Evolutionary conservation across 2,888 invertebrate species (phyloP).

Genomic region (Hydrotaea diabolus): DNA sequence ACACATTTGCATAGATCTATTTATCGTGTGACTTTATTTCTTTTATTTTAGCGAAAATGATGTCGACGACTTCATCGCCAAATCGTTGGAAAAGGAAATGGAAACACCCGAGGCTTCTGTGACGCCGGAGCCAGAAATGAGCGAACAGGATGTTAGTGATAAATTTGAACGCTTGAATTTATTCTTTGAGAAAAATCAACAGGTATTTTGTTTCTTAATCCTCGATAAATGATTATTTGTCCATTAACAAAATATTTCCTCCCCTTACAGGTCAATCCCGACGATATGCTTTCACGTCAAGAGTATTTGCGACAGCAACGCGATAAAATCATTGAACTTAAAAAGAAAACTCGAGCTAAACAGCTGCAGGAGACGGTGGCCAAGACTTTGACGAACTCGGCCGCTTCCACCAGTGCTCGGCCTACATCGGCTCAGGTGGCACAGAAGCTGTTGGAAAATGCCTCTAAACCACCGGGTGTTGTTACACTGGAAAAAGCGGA

Average conservation of each 20-base stretch:
- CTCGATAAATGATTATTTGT: neutral
- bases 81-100: slow-evolving; percentile 75
- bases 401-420: slow-evolving; percentile 75
- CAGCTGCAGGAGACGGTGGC: slow-evolving; percentile 86
- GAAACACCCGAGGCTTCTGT: slow-evolving; percentile 75
- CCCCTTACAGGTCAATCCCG: slow-evolving; percentile 80
- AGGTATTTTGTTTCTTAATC: slow-evolving; percentile 60
- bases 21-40: neutral
- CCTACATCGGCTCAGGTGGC: slow-evolving; percentile 90
- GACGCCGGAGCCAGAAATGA: slow-evolving; percentile 74
- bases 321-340: slow-evolving; percentile 93
- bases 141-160: slow-evolving; percentile 72
- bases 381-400: slow-evolving; percentile 75
- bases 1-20: too few relatives aligned
- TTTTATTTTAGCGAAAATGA: slow-evolving; percentile 71
- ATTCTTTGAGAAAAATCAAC: slow-evolving; percentile 78
- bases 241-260: neutral
- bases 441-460: slow-evolving; percentile 84
- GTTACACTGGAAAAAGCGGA: slow-evolving; percentile 56
- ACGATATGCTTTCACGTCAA: slow-evolving; percentile 89
- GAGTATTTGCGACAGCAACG: slow-evolving; percentile 93
- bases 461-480: slow-evolving; percentile 74
- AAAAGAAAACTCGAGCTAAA: slow-evolving; percentile 92
- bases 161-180: slow-evolving; percentile 80
- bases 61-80: slow-evolving; percentile 76